A percentile compares a stretch with the other conserved stretches of the same genome.
Conservation (phyloP, 1,140 invertebrate genomes). For the Calycopis cecrops region DNA sequence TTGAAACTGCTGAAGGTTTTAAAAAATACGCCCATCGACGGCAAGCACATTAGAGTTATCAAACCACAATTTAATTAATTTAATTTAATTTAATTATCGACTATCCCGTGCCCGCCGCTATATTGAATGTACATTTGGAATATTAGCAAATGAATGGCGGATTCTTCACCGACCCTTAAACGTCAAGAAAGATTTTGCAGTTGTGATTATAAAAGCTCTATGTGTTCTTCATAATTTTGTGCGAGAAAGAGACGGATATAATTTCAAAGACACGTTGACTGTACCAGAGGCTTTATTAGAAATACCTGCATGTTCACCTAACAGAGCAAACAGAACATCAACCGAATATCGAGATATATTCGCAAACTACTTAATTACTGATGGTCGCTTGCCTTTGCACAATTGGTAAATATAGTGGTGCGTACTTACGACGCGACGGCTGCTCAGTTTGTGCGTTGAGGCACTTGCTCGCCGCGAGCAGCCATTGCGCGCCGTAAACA, state of each 20-base stretch:
- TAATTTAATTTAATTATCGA: conserved; percentile 74
- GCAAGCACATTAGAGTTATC: too few species aligned
- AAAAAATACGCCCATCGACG: background rate
- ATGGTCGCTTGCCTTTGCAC: conserved; percentile 12
- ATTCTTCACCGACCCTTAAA: conserved; percentile 22
- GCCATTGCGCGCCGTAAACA: conserved; percentile 7
- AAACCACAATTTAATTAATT: too few species aligned
- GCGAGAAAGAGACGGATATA: conserved; percentile 13
- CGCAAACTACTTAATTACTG: conserved; percentile 4
- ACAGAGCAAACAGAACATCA: conserved; percentile 5
- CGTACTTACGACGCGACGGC: conserved; percentile 5
- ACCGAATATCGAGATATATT: conserved; percentile 16
- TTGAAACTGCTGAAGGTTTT: conserved; percentile 3
- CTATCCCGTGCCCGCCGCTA: conserved; percentile 48
- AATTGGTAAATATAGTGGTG: conserved; percentile 8
- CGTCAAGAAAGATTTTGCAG: conserved; percentile 25
- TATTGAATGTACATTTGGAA: conserved; percentile 68
- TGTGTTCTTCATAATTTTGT: conserved; percentile 40
- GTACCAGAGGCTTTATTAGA: conserved; percentile 12
- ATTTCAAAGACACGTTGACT: conserved; percentile 2
- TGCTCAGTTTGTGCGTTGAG: conserved; percentile 7
- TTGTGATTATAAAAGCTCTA: conserved; percentile 33
- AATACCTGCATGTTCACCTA: conserved; percentile 8
- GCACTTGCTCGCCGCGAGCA: conserved; percentile 3
- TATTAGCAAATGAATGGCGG: conserved; percentile 41